Percentiles rank a stretch among this genome's conserved stretches.
phyloP scores from a whole-genome alignment of 2,797 vertebrate species.

The Etheostoma nigrum region DNA sequence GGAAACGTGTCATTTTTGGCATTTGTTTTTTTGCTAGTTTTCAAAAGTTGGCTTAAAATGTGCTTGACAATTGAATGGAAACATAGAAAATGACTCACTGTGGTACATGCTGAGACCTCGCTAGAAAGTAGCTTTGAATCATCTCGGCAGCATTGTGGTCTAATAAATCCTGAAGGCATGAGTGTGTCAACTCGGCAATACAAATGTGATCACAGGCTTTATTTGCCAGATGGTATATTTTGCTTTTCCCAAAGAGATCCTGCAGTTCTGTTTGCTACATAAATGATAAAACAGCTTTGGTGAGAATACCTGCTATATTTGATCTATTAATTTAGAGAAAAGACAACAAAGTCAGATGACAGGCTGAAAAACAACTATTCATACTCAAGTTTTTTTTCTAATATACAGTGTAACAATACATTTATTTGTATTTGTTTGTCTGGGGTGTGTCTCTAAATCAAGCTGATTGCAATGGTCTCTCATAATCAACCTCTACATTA shows the following conservation, averaged over 20 bases:
- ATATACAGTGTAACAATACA: background rate
- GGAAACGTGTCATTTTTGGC: too few relatives aligned
- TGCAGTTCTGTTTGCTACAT: constrained; percentile 5
- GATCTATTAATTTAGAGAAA: background rate
- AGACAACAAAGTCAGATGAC: background rate
- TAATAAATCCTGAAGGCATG: constrained; percentile 11
- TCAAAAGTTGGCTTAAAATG: too few relatives aligned
- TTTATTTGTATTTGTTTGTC: background rate
- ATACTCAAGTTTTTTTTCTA: background rate
- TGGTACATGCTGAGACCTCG: background rate
- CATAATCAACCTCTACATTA: constrained; percentile 12
- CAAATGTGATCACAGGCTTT: constrained; percentile 18
- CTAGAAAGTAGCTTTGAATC: constrained; percentile 4
- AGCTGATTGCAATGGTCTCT: constrained; percentile 15
- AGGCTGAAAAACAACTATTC: background rate
- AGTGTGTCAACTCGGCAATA: constrained; percentile 4
- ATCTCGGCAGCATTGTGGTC: background rate
- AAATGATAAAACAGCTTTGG: constrained; percentile 9
- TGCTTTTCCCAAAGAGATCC: constrained; percentile 24
- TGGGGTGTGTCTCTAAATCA: background rate
- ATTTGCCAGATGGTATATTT: constrained; percentile 43
- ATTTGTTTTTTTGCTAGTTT: too few relatives aligned
- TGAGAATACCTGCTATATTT: background rate
- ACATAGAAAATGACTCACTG: background rate
- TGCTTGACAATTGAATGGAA: too few relatives aligned